A percentile compares a stretch with the other conserved stretches of the same genome.
Conservation (phyloP, 2,113 vertebrate genomes). For the Brachypteracias leptosomus region DNA sequence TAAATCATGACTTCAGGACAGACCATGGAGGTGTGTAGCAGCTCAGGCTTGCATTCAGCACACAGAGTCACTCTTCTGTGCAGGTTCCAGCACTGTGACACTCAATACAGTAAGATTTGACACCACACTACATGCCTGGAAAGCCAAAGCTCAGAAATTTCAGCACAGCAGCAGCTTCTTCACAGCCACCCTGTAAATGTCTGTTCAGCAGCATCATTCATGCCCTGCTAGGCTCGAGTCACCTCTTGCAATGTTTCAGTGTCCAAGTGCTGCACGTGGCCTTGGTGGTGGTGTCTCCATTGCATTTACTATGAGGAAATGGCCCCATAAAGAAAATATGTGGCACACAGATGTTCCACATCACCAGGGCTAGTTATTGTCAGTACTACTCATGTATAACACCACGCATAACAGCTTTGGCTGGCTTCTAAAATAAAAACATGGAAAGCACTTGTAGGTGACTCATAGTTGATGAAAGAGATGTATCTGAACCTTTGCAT, state of each 20-base stretch:
- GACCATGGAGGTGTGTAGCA: background rate
- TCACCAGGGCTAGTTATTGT: background rate
- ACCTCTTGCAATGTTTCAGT: background rate
- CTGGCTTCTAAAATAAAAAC: background rate
- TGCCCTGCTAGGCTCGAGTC: background rate
- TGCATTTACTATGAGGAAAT: background rate
- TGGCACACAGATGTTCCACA: background rate
- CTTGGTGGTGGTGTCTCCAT: background rate
- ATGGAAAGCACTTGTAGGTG: background rate
- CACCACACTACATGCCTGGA: background rate
- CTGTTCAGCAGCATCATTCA: background rate
- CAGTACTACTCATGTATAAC: background rate
- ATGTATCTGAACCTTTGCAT: background rate
- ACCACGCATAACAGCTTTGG: background rate
- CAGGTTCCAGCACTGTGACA: background rate
- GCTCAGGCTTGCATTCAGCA: background rate
- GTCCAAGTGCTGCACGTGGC: accelerated
- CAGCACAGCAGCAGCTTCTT: background rate
- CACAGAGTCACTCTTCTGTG: background rate
- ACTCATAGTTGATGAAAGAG: background rate
- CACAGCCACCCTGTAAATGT: background rate
- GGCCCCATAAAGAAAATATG: background rate
- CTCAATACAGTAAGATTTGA: background rate
- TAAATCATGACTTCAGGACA: background rate
- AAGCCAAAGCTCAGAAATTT: background rate